Base-by-base conservation (phyloP, 2,888 invertebrate species). In the Ochropleura plecta region DNA sequence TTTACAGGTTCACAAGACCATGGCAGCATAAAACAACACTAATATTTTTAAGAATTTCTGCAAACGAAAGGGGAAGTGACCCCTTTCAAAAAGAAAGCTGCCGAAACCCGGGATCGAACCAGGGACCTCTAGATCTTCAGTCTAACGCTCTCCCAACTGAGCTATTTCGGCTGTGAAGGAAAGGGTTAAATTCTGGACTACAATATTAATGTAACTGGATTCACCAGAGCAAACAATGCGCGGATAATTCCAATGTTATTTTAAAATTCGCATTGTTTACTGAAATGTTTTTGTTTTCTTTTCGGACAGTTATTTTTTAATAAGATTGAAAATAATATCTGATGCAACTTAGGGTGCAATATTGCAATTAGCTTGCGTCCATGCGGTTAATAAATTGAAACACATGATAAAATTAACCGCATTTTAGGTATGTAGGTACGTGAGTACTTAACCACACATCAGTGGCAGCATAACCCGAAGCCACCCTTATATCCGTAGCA, bases 131-230 rank as follows among this genome's bases (percentile, higher is more conserved):
- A 91, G 91, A 92, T 92, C 91, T 91, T 92, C 92, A 91, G 91
- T 92, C 91, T 92, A 92, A 92, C 91, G 92, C 91, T 92, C 93
- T 93, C 93, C 93, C 93, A 94, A 93, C 93, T 94, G 94, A 94
- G 93, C 94, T 94, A 94, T 94, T 94, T 93, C 93, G 94, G 94
- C 94, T 63, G 42, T 51, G 9, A 0, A 0, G 0, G 0, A 0
- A 0, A 0, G 0, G 0, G 0, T 14, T 2, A 10, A 77, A 65
- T 48, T 72, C 0, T 65, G 16, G 12, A 10, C 9, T 0, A 5
- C 0, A 30, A 48, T 46, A n/a, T 16, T 7, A 46, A 51, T 40
- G 9, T 8, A 72, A 62, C 46, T 6, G 10, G 20, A 14, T 53
- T 55, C n/a, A 44, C 18, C 1, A 3, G n/a, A 9, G 18, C 44